Evolutionary conservation across 2,113 vertebrate species (phyloP).

Genomic region (Caranx ignobilis): DNA sequence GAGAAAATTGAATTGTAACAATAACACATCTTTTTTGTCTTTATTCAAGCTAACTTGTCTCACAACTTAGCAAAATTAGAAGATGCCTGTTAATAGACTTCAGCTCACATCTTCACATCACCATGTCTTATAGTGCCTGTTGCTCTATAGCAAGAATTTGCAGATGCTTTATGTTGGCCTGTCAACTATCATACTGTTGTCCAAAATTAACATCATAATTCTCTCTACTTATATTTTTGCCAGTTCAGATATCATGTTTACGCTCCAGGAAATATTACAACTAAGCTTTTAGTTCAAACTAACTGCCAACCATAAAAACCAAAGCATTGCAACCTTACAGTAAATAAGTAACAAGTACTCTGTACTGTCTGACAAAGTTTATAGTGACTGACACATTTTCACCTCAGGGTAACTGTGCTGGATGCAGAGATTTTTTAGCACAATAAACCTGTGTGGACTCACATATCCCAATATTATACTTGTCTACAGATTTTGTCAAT

Average conservation of each 20-base stretch:
- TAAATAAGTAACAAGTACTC: slow-evolving; percentile 4
- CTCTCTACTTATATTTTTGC: background rate
- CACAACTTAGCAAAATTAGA: too few species aligned
- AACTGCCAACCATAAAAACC: background rate
- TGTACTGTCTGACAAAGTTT: background rate
- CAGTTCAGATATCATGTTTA: background rate
- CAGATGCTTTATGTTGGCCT: too few species aligned
- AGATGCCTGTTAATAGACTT: too few species aligned
- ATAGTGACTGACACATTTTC: background rate
- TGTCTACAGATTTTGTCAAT: too few species aligned
- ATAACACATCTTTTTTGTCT: background rate
- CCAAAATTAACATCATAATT: background rate
- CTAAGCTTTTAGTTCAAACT: background rate
- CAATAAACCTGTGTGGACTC: too few species aligned
- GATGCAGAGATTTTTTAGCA: background rate
- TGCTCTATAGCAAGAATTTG: background rate
- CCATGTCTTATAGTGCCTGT: background rate
- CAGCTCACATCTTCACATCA: too few species aligned
- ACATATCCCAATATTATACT: too few species aligned
- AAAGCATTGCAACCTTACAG: background rate
- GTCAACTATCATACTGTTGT: background rate
- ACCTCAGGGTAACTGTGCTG: background rate
- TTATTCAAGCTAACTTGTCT: too few species aligned
- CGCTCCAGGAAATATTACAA: background rate
- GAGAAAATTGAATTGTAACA: background rate